A percentile compares a stretch with the other conserved stretches of the same genome.
phyloP scores from a whole-genome alignment of 2,797 vertebrate species.

The Brachyrhaphis roseni region DNA sequence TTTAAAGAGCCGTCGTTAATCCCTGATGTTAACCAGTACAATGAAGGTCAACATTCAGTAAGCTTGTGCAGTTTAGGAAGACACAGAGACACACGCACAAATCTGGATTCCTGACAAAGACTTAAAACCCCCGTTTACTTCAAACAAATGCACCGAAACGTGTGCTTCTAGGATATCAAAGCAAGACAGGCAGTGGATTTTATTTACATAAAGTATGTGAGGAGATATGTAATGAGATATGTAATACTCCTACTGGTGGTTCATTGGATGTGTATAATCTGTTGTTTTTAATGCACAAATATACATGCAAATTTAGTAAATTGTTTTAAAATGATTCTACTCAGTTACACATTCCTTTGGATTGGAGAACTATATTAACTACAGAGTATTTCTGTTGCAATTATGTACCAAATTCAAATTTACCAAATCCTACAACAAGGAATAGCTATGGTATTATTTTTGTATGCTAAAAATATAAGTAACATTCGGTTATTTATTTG shows the following conservation, averaged over 20 bases:
- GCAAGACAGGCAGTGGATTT: conserved; percentile 5
- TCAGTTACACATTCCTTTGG: background rate
- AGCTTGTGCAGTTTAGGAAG: conserved; percentile 47
- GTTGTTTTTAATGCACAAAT: background rate
- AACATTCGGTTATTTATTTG: too few relatives aligned
- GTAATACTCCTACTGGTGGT: background rate
- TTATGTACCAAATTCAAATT: background rate
- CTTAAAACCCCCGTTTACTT: conserved; percentile 37
- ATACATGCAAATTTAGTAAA: background rate
- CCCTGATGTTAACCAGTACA: conserved; percentile 39
- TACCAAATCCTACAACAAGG: too few relatives aligned
- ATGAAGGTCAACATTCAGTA: conserved; percentile 54
- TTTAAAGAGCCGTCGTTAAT: conserved; percentile 65
- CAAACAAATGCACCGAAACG: conserved; percentile 28
- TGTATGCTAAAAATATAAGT: too few relatives aligned
- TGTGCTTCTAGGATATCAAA: conserved; percentile 2
- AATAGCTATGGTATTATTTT: too few relatives aligned
- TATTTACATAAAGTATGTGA: background rate
- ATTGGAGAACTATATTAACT: background rate
- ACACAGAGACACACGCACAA: conserved; percentile 42
- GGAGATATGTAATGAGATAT: background rate
- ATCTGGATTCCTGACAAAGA: conserved; percentile 42
- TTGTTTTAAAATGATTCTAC: background rate
- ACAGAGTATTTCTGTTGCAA: background rate
- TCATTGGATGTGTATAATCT: background rate